Evolutionary conservation across 53 echinoderm and acorn worm genomes (phyloP).

Genomic region (Echinometra lucunter): DNA sequence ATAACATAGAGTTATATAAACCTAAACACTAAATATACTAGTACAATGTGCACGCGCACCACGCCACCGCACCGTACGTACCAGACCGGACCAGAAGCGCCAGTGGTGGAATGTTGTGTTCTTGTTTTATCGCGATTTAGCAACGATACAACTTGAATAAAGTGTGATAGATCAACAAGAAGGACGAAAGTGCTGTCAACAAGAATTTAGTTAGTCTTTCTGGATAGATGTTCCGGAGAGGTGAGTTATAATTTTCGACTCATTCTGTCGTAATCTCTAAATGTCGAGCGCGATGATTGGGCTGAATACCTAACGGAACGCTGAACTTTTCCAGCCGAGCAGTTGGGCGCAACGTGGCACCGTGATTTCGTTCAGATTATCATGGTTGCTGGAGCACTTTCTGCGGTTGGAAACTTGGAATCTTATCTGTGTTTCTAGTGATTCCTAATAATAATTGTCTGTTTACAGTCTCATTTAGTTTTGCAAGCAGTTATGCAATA

Average conservation of each 20-base stretch:
- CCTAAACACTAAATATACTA: no score
- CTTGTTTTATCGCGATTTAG: neutral
- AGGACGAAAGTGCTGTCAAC: neutral
- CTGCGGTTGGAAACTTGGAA: no score
- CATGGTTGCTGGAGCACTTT: neutral
- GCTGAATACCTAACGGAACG: neutral
- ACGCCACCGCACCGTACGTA: no score
- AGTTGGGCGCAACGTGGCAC: neutral
- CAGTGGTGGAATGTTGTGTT: no score
- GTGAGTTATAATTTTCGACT: neutral
- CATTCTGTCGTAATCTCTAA: neutral
- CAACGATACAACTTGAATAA: neutral
- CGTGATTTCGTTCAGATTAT: neutral
- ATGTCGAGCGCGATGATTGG: neutral
- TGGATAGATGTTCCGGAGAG: slow-evolving; percentile 23
- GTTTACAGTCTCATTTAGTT: no score
- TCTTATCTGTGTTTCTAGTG: no score
- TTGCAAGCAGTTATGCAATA: no score
- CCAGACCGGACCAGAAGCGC: no score
- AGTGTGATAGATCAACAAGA: neutral
- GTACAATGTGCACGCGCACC: no score
- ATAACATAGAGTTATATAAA: no score
- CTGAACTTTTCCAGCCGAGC: neutral
- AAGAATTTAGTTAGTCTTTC: neutral
- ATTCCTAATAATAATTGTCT: no score